Percentiles rank a stretch among this genome's conserved stretches.
phyloP scores from a whole-genome alignment of 2,888 invertebrate genomes.

The Trissolcus japonicus region DNA sequence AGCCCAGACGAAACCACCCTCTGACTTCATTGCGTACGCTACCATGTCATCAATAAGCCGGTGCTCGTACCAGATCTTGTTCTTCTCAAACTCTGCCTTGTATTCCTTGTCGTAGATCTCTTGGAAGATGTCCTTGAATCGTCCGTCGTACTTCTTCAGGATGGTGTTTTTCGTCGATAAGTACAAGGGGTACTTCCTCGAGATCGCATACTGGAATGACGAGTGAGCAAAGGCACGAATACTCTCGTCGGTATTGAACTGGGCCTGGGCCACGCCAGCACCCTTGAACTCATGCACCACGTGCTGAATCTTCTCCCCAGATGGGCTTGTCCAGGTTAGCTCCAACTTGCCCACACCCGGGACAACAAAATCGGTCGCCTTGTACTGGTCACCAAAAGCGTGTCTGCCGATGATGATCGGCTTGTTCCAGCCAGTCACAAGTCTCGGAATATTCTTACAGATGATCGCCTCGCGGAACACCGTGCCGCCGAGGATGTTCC shows the following conservation, averaged over 20 bases:
- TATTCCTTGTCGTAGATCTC: constrained; percentile 94
- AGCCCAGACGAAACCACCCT: constrained; percentile 99
- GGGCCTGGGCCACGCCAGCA: constrained; percentile 93
- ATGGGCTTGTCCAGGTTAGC: constrained; percentile 85
- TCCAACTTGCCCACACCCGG: constrained; percentile 93
- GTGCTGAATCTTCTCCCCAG: constrained; percentile 82
- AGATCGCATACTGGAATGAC: constrained; percentile 93
- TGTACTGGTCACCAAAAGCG: constrained; percentile 98
- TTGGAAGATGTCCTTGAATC: constrained; percentile 98
- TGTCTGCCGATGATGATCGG: constrained; percentile 99
- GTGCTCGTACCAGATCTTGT: constrained; percentile 98
- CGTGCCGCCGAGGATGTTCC: constrained; percentile 90
- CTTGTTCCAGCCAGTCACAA: constrained; percentile 96
- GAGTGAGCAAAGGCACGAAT: constrained; percentile 95
- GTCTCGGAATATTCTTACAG: constrained; percentile 94
- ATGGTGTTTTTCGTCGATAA: constrained; percentile 98
- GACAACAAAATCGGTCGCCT: constrained; percentile 97
- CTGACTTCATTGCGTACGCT: constrained; percentile 97
- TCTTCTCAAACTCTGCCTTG: constrained; percentile 88
- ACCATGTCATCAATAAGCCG: constrained; percentile 99
- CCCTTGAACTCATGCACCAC: constrained; percentile 91
- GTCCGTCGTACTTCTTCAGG: constrained; percentile 95
- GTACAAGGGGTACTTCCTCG: constrained; percentile 91
- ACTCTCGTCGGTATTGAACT: constrained; percentile 98
- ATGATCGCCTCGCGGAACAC: constrained; percentile 92